Conservation (phyloP, 1,140 invertebrate genomes). For the Asbolus verrucosus region DNA sequence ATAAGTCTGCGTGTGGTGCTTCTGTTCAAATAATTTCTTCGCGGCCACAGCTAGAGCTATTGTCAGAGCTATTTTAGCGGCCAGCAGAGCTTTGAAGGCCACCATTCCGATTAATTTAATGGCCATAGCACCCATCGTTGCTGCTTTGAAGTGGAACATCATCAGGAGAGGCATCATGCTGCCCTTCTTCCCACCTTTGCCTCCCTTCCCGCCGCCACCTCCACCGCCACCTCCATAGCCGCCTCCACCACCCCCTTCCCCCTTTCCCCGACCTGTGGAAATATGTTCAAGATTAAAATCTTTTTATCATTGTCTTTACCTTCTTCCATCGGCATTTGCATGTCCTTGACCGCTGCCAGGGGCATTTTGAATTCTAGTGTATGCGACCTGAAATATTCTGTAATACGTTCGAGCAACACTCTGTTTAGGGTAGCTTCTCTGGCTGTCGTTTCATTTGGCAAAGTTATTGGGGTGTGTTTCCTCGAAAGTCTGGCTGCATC, state of each 20-base stretch:
- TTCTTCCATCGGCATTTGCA: conserved; percentile 73
- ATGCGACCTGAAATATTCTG: conserved; percentile 81
- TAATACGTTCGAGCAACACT: conserved; percentile 78
- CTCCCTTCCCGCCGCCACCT: conserved; percentile 52
- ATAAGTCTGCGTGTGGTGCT: conserved; percentile 76
- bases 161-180: conserved; percentile 79
- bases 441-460: conserved; percentile 77
- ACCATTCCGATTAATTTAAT: conserved; percentile 83
- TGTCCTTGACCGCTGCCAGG: conserved; percentile 74
- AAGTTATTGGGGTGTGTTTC: conserved; percentile 66
- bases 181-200: conserved; percentile 70
- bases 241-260: conserved; percentile 1
- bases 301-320: conserved; percentile 63
- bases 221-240: conserved; percentile 38
- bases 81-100: conserved; percentile 83
- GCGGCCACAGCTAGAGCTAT: conserved; percentile 80
- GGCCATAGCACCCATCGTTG: conserved; percentile 79
- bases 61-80: conserved; percentile 84
- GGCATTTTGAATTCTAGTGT: conserved; percentile 83
- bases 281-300: not conserved
- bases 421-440: conserved; percentile 82
- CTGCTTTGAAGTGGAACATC: conserved; percentile 83
- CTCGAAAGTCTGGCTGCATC: conserved; percentile 62
- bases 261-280: not conserved
- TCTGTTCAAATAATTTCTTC: conserved; percentile 81